These are phyloP conservation scores for Drosophila prostipennis DNA, from an alignment of 2,888 invertebrate species.

Conservation along the genomic window DNA sequence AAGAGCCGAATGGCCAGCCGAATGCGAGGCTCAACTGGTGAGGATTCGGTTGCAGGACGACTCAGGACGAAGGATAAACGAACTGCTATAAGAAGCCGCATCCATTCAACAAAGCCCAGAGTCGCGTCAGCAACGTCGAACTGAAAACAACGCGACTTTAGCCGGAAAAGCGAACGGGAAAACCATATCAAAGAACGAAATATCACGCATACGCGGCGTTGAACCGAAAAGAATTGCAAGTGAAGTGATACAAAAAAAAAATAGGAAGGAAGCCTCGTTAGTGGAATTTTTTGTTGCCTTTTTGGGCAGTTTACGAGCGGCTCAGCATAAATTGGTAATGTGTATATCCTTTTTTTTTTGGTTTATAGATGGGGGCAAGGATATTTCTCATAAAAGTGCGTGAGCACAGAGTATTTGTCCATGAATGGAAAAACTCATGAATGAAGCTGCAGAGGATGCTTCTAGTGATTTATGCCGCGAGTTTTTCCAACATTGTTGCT, in stretches of 20 bases:
- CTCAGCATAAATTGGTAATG: conserved; percentile 55
- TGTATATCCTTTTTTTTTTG: conserved; percentile 18
- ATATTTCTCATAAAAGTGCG: conserved; percentile 67
- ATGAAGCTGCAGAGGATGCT: conserved; percentile 47
- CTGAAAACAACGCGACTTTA: conserved; percentile 51
- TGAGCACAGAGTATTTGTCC: conserved; percentile 56
- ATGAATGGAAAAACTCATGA: conserved; percentile 66
- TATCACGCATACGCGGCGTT: conserved; percentile 62
- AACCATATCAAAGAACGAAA: conserved; percentile 2
- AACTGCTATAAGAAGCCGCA: conserved; percentile 65
- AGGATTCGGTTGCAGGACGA: conserved; percentile 23
- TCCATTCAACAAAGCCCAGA: conserved; percentile 55
- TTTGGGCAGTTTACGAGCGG: conserved; percentile 48
- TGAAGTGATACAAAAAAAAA: conserved; percentile 25
- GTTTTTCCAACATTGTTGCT: conserved; percentile 54
- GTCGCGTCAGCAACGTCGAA: conserved; percentile 72
- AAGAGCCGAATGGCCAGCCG: conserved; percentile 28
- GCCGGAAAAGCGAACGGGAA: not conserved
- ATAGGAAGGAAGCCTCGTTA: conserved; percentile 57
- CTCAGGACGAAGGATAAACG: conserved; percentile 30
- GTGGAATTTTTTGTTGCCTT: conserved; percentile 56
- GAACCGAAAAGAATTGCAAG: conserved; percentile 26
- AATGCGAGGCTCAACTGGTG: conserved; percentile 41
- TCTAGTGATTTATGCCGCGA: conserved; percentile 73
- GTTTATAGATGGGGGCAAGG: not conserved